phyloP scores from a whole-genome alignment of 2,888 invertebrate genomes.

The Halocaridina rubra region DNA sequence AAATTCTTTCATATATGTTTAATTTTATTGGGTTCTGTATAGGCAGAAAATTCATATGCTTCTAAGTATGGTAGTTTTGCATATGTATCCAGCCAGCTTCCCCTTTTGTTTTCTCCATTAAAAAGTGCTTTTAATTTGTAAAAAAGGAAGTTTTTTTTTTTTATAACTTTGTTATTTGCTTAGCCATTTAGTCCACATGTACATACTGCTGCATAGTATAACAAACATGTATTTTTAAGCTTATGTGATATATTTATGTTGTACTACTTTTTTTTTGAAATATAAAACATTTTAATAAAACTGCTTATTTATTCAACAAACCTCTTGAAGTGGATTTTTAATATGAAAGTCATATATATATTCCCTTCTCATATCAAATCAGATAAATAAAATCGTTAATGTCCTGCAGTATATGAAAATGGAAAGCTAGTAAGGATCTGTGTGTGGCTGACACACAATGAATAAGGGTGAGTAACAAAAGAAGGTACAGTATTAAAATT shows the following conservation, averaged over 20 bases:
- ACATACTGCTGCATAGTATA: conserved; percentile 52
- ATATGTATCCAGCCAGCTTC: not conserved
- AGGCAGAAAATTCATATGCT: not conserved
- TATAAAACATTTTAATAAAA: conserved; percentile 43
- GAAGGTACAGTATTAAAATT: no score
- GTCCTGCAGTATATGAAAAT: not conserved
- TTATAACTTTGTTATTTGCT: conserved; percentile 21
- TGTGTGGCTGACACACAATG: no score
- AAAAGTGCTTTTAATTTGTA: not conserved
- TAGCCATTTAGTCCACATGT: conserved; percentile 47
- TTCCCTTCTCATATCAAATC: not conserved
- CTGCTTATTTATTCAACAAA: no score
- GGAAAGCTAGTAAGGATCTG: not conserved
- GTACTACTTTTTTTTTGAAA: conserved; percentile 61
- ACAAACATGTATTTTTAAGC: conserved; percentile 59
- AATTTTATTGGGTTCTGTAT: not conserved
- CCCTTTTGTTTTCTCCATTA: not conserved
- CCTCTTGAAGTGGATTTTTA: no score
- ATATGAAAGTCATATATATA: conserved; percentile 30
- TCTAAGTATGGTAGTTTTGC: not conserved
- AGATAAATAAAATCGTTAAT: no score
- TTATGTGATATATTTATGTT: conserved; percentile 64
- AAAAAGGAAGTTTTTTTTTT: not conserved
- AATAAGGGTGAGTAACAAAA: no score
- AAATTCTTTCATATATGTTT: no score